Percentiles rank a stretch among this genome's conserved stretches.
phyloP scores from a whole-genome alignment of 2,113 vertebrate genomes.

The Donacobius atricapilla region DNA sequence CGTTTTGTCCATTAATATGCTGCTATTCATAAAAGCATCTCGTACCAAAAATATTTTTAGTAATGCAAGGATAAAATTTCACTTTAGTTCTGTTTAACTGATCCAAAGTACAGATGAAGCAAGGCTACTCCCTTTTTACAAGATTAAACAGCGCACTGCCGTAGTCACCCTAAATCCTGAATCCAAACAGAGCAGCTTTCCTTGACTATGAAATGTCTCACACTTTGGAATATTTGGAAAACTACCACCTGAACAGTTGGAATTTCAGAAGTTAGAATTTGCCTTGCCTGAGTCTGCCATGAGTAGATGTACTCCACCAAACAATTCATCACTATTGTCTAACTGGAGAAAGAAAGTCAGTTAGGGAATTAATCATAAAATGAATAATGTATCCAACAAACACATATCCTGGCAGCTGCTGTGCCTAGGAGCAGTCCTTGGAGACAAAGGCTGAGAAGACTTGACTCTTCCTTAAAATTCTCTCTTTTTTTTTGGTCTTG shows the following conservation, averaged over 20 bases:
- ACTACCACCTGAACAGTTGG: background rate
- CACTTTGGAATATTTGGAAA: background rate
- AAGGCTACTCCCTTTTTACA: background rate
- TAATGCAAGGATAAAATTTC: background rate
- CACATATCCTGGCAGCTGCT: background rate
- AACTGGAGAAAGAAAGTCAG: background rate
- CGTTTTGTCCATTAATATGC: background rate
- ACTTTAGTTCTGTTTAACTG: background rate
- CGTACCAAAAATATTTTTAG: background rate
- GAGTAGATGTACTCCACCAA: background rate
- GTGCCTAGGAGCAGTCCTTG: background rate
- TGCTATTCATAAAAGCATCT: background rate
- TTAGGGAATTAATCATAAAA: slow-evolving; percentile 2
- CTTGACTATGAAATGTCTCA: background rate
- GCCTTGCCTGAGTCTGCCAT: background rate
- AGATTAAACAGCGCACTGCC: background rate
- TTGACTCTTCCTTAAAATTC: background rate
- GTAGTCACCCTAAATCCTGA: background rate
- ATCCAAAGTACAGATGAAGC: background rate
- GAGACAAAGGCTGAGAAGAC: background rate
- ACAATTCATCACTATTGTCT: background rate
- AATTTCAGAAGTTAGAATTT: background rate
- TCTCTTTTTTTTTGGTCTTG: background rate
- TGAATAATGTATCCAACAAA: background rate
- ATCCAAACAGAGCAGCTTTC: background rate